Conservation (phyloP, 2,888 invertebrate genomes). For the Archips crataeganus region DNA sequence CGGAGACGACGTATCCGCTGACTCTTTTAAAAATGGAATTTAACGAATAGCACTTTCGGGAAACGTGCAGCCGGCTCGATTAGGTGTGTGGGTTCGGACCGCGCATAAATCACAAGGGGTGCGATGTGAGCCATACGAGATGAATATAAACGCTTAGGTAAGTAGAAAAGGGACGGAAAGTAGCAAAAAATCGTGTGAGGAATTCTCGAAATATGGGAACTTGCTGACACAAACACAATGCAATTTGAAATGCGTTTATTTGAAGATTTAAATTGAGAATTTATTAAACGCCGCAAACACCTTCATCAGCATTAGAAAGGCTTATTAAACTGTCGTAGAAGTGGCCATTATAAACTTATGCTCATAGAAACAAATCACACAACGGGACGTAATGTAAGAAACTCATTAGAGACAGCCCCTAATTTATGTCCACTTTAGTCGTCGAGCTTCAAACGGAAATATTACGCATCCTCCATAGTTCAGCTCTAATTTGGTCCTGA, state of each 20-base stretch:
- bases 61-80: slow-evolving; percentile 61
- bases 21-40: slow-evolving; percentile 75
- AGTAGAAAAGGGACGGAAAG: slow-evolving; percentile 63
- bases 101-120: slow-evolving; percentile 76
- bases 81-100: slow-evolving; percentile 63
- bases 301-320: neutral
- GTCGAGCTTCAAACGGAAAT: slow-evolving; percentile 62
- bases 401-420: slow-evolving; percentile 45
- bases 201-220: slow-evolving; percentile 52
- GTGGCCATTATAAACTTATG: slow-evolving; percentile 29
- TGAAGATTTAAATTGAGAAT: neutral
- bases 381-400: slow-evolving; percentile 38
- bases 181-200: slow-evolving; percentile 62
- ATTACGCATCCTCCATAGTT: slow-evolving; percentile 65
- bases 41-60: slow-evolving; percentile 73
- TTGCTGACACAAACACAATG: slow-evolving; percentile 13
- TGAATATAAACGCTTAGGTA: slow-evolving; percentile 56
- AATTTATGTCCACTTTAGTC: slow-evolving; percentile 58
- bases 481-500: slow-evolving; percentile 67
- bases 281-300: neutral
- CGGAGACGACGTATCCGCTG: slow-evolving; percentile 79
- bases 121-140: slow-evolving; percentile 52
- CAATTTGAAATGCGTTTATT: neutral
- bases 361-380: slow-evolving; percentile 41
- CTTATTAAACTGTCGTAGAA: slow-evolving; percentile 18